Evolutionary conservation across 2,888 invertebrate genomes (phyloP).

Genomic region (Chrysolina haemoptera): DNA sequence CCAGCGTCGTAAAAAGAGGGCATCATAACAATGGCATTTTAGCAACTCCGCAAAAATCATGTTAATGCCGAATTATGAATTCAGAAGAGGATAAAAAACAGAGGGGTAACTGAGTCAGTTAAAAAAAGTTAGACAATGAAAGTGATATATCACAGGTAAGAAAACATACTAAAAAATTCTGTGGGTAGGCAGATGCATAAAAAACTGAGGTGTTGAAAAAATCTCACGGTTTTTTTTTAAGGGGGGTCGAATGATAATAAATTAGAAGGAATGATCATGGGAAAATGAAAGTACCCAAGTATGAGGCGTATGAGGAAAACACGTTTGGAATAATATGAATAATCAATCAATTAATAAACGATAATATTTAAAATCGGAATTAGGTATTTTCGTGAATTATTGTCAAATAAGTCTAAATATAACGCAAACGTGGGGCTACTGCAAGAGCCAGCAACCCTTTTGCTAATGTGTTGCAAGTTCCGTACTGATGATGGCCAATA

Average conservation of each 20-base stretch:
- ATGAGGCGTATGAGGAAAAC: neutral
- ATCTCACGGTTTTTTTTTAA: conserved; percentile 52
- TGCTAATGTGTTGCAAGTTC: too few relatives aligned
- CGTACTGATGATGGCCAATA: too few relatives aligned
- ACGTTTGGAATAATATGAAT: too few relatives aligned
- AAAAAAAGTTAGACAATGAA: conserved; percentile 50
- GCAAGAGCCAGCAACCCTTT: too few relatives aligned
- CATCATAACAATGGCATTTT: conserved; percentile 34
- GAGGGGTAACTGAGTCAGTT: conserved; percentile 42
- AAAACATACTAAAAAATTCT: conserved; percentile 46
- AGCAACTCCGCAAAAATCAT: conserved; percentile 59
- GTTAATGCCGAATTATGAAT: conserved; percentile 60
- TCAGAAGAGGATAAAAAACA: conserved; percentile 49
- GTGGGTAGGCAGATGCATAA: conserved; percentile 52
- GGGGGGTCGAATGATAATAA: conserved; percentile 33
- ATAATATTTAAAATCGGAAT: too few relatives aligned
- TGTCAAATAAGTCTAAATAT: too few relatives aligned
- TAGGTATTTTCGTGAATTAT: too few relatives aligned
- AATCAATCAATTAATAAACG: too few relatives aligned
- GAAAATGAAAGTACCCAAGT: conserved; percentile 35
- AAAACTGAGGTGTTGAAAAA: conserved; percentile 51
- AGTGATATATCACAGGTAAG: conserved; percentile 51
- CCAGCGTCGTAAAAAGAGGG: conserved; percentile 44
- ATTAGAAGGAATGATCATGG: conserved; percentile 46
- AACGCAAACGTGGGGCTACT: too few relatives aligned